These are phyloP conservation scores for Sclerodermus sp. DNA, from an alignment of 2,888 invertebrate genomes.

Conservation along the genomic window DNA sequence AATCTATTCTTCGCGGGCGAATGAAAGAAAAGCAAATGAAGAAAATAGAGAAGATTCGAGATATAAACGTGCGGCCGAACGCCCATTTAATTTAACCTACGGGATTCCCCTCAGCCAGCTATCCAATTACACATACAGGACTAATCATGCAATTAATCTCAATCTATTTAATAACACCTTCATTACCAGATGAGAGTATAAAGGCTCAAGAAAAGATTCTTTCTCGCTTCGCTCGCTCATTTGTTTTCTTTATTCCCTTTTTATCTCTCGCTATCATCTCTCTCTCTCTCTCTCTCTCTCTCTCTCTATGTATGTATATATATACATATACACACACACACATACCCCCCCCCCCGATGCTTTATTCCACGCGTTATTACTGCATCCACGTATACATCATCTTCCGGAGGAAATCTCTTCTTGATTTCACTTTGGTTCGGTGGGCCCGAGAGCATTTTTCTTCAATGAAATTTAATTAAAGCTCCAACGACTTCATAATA, in stretches of 20 bases:
- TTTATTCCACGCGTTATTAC: no score
- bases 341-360: slow-evolving; percentile 1
- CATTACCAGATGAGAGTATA: slow-evolving; percentile 43
- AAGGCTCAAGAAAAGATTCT: slow-evolving; percentile 28
- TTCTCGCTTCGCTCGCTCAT: slow-evolving; percentile 12
- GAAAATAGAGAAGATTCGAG: slow-evolving; percentile 16
- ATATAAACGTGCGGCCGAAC: slow-evolving; percentile 36
- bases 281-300: slow-evolving; percentile 2
- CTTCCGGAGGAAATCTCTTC: no score
- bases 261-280: slow-evolving; percentile 9
- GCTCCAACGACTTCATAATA: no score
- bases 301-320: no score
- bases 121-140: slow-evolving; percentile 54
- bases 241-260: slow-evolving; percentile 1
- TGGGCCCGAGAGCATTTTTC: no score
- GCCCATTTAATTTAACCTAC: slow-evolving; percentile 34
- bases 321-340: slow-evolving; percentile 3
- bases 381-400: no score
- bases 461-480: not conserved
- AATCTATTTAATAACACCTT: slow-evolving; percentile 56
- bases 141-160: slow-evolving; percentile 56
- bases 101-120: slow-evolving; percentile 36
- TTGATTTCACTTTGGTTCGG: no score
- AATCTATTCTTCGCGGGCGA: slow-evolving; percentile 9
- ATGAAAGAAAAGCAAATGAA: slow-evolving; percentile 3